Percentiles rank a stretch among this genome's conserved stretches.
Evolutionary conservation across 2,113 vertebrate genomes (phyloP).

Genomic region (Coturnix japonica): DNA sequence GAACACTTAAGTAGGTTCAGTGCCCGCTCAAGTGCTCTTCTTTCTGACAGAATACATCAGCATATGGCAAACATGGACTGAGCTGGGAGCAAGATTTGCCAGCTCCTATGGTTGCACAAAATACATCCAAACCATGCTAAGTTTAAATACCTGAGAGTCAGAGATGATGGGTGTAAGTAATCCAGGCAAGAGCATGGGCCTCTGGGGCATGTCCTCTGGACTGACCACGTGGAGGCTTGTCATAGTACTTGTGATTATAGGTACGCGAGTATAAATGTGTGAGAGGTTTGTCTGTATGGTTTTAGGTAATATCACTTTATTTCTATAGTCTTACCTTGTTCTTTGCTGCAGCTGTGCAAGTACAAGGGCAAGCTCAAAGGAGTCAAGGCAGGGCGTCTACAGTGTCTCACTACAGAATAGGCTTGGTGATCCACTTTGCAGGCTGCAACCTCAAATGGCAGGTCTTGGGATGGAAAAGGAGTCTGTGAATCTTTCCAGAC

Average conservation of each 20-base stretch:
- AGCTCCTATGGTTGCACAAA: background rate
- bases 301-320: background rate
- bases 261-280: background rate
- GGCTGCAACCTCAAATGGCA: background rate
- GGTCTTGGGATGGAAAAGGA: background rate
- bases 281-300: background rate
- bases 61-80: background rate
- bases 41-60: background rate
- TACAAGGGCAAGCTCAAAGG: fast-evolving
- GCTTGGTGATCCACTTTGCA: background rate
- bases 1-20: background rate
- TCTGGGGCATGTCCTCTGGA: background rate
- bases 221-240: background rate
- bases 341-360: background rate
- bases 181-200: background rate
- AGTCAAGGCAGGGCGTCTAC: background rate
- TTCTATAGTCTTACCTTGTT: background rate
- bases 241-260: background rate
- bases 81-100: fast-evolving
- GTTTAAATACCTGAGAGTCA: background rate
- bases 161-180: background rate
- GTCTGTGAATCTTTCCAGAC: background rate
- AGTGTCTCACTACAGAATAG: background rate
- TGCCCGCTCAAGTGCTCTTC: background rate
- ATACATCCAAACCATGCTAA: background rate